Evolutionary conservation across 1,140 invertebrate species (phyloP), one percentile per base, ranked within the genome.

Genomic region (Aleiodes sp.): DNA sequence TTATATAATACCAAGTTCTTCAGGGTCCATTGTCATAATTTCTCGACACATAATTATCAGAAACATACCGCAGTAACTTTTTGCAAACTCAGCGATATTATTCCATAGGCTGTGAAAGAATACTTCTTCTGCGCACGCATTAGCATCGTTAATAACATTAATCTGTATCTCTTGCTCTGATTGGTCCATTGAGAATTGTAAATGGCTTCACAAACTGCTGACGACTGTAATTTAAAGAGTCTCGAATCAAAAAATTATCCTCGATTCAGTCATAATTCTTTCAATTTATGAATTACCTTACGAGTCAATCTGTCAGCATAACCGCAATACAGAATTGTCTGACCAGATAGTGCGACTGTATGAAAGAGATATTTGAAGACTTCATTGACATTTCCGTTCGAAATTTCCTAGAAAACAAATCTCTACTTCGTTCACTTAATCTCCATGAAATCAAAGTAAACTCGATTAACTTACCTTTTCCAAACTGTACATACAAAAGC

Each of bases 161-260:
- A 9, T 8, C 12, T 29, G 12, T 41, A 16, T 43, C 12, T 64
- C 28, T 43, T 39, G 41, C 26, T 26, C 9, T 21, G 1, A 64
- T 64, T 9, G 0, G 21, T 64, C 61, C 61, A 64, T 19, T 16
- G 21, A 0, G 61, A 64, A 64, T 64, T 64, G 26, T 64, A 64
- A 64, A 64, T 41, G 0, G 61, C 61, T 4, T 64, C 61, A 1
- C 61, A 26, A 0, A 64, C 6, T 21, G 1, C 0, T 10, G 16
- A 2, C 4, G 16, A n/a, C 61, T 64, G n/a, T 12, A 12, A 43
- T 26, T 41, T 19, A 8, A 9, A 10, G 24, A 24, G 19, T 28
- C n/a, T n/a, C n/a, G n/a, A n/a, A n/a, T n/a, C n/a, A 37, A 60
- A 12, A 61, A 16, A 4, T 10, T 28, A 29, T 59, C 29, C 29